Evolutionary conservation across 2,888 invertebrate genomes (phyloP).

Genomic region (Nipponacmea schrenckii): DNA sequence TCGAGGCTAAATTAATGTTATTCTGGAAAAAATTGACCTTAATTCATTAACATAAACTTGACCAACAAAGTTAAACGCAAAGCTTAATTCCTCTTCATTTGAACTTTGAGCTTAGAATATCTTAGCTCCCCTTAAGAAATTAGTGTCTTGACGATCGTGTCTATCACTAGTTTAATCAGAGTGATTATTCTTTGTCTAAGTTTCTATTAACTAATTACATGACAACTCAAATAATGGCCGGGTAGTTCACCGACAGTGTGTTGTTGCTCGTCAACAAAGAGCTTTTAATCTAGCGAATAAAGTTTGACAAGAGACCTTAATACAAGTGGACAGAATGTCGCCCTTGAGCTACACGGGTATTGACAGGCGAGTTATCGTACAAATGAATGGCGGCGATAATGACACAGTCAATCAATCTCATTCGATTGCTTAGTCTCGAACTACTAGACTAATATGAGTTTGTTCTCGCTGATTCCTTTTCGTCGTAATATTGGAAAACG

Average conservation of each 20-base stretch:
- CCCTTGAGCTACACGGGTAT: background rate
- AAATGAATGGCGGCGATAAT: conserved; percentile 25
- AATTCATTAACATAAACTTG: too few species aligned
- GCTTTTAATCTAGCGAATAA: conserved; percentile 13
- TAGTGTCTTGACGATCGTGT: too few species aligned
- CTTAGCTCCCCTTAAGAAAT: too few species aligned
- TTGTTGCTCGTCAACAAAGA: conserved; percentile 12
- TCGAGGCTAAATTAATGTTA: too few species aligned
- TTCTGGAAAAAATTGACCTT: too few species aligned
- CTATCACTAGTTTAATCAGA: background rate
- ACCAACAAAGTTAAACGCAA: too few species aligned
- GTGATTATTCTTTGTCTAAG: conserved; percentile 19
- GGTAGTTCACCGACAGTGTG: conserved; percentile 8
- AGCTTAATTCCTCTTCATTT: too few species aligned
- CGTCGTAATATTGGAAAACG: too few species aligned
- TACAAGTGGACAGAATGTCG: conserved; percentile 18
- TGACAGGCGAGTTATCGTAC: conserved; percentile 19
- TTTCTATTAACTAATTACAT: conserved; percentile 10
- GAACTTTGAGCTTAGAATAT: too few species aligned
- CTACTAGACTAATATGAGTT: too few species aligned
- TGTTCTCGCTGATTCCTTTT: too few species aligned
- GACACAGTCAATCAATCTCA: conserved; percentile 24
- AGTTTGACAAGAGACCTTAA: conserved; percentile 17
- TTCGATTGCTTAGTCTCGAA: background rate
- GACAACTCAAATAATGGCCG: conserved; percentile 18